These are phyloP conservation scores for Apistogramma diplotaenia DNA, from an alignment of 2,113 vertebrate species.

Conservation along the genomic window DNA sequence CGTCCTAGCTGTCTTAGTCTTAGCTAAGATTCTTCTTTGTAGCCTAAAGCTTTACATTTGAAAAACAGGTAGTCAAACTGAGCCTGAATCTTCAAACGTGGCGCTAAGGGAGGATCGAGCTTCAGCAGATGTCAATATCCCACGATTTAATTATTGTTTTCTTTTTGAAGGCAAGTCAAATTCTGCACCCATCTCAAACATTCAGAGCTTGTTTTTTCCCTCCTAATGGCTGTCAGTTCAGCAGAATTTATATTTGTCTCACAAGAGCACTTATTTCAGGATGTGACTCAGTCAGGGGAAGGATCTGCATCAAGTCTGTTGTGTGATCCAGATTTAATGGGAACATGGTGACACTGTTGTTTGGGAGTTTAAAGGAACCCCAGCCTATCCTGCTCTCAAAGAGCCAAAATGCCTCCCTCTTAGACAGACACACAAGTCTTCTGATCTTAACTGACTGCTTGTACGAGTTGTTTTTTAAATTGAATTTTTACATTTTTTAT, in stretches of 20 bases:
- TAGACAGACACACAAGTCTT: conserved; percentile 10
- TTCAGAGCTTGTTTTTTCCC: neutral
- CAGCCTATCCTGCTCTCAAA: conserved; percentile 51
- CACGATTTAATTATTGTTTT: neutral
- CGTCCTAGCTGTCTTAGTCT: neutral
- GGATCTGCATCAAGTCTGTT: conserved; percentile 41
- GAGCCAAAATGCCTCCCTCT: neutral
- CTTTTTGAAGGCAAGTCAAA: neutral
- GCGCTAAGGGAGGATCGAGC: neutral
- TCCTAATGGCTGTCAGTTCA: neutral
- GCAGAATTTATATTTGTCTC: neutral
- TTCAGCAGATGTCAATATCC: neutral
- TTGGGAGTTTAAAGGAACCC: conserved; percentile 54
- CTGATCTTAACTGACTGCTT: neutral
- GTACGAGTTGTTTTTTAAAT: neutral
- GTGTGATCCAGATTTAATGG: conserved; percentile 25
- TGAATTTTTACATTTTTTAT: too few relatives aligned
- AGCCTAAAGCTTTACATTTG: neutral
- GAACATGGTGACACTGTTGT: conserved; percentile 20
- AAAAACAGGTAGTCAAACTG: neutral
- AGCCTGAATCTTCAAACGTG: neutral
- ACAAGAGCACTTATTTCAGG: conserved; percentile 26
- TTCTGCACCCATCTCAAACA: neutral
- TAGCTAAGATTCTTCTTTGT: neutral
- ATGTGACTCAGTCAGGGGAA: conserved; percentile 39